Evolutionary conservation across 2,797 vertebrate genomes (phyloP).

Genomic region (Emys orbicularis): DNA sequence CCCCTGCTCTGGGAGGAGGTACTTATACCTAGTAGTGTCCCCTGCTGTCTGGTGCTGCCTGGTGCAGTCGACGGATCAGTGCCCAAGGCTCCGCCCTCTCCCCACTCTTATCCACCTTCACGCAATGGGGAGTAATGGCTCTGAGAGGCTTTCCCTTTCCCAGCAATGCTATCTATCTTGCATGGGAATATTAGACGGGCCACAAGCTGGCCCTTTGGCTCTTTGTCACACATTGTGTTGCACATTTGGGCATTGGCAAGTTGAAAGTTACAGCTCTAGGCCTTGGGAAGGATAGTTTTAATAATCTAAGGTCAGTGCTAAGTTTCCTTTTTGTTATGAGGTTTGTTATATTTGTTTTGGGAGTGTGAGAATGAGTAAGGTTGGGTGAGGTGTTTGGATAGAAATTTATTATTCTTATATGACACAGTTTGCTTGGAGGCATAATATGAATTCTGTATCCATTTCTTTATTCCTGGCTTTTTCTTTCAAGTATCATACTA

Average conservation of each 20-base stretch:
- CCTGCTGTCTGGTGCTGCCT: not conserved
- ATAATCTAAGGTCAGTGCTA: not conserved
- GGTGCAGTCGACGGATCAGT: not conserved
- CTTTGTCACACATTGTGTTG: not conserved
- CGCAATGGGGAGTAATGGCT: not conserved
- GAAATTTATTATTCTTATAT: constrained; percentile 20
- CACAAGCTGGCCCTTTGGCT: not conserved
- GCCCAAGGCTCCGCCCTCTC: not conserved
- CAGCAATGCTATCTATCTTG: not conserved
- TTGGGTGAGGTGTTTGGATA: not conserved
- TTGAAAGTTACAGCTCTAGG: not conserved
- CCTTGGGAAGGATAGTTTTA: not conserved
- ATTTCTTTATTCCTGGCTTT: constrained; percentile 18
- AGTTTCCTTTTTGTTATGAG: constrained; percentile 47
- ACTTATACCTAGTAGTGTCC: not conserved
- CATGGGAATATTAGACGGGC: not conserved
- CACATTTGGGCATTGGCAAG: not conserved
- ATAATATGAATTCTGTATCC: constrained; percentile 53
- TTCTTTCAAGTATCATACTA: constrained; percentile 27
- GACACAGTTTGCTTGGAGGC: constrained; percentile 43
- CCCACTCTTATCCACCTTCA: not conserved
- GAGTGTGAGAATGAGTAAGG: not conserved
- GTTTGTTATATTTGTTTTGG: constrained; percentile 34
- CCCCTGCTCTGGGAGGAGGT: not conserved
- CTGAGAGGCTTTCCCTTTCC: not conserved